These are phyloP conservation scores for Zosterops borbonicus DNA, from an alignment of 2,113 vertebrate species.

Conservation along the genomic window DNA sequence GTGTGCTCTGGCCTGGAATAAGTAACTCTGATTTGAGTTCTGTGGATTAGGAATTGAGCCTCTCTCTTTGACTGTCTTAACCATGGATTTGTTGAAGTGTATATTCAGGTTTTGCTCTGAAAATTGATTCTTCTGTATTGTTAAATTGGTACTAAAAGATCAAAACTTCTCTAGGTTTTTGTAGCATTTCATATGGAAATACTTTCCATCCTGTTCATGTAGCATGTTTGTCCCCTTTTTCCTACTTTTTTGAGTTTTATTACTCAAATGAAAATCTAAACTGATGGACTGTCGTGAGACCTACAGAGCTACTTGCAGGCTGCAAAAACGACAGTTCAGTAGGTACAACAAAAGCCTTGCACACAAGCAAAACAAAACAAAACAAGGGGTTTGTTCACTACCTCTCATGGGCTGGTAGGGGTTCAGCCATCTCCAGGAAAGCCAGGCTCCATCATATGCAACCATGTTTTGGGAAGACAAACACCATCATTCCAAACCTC, in stretches of 20 bases:
- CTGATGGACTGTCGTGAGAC: background rate
- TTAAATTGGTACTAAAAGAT: background rate
- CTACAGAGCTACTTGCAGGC: background rate
- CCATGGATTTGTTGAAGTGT: background rate
- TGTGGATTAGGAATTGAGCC: background rate
- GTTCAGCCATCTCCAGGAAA: background rate
- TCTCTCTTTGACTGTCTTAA: background rate
- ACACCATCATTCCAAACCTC: background rate
- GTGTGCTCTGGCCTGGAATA: background rate
- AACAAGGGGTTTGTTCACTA: background rate
- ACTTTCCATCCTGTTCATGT: background rate
- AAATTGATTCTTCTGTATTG: background rate
- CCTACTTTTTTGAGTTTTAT: background rate
- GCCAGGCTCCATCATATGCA: accelerated
- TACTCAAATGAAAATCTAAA: background rate
- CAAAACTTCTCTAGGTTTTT: background rate
- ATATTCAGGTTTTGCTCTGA: background rate
- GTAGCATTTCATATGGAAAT: background rate
- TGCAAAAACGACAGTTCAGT: background rate
- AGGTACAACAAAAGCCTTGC: background rate
- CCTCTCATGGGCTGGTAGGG: background rate
- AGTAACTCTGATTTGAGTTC: background rate
- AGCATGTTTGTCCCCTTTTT: background rate
- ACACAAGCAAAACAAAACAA: background rate
- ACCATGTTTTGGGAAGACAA: background rate